phyloP scores from a whole-genome alignment of 2,888 invertebrate genomes.

The Metacarcinus magister region DNA sequence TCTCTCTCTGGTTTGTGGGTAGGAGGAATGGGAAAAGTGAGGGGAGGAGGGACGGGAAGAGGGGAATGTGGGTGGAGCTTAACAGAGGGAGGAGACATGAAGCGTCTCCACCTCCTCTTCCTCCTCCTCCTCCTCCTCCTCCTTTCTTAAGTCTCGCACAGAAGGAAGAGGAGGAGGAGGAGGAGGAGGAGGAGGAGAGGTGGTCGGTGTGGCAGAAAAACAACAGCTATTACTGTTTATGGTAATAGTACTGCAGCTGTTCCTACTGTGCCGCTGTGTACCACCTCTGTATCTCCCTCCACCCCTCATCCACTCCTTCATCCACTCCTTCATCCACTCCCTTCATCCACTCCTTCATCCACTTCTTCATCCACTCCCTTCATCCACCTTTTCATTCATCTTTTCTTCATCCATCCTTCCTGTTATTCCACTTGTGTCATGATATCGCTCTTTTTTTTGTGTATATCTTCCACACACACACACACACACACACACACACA shows the following conservation, averaged over 20 bases:
- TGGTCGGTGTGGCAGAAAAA: not conserved
- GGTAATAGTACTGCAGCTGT: constrained; percentile 28
- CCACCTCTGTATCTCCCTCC: no score
- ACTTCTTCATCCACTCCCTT: not conserved
- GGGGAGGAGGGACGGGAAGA: no score
- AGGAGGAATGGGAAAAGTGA: no score
- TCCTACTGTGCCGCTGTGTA: not conserved
- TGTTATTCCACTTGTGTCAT: no score
- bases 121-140: constrained; percentile 5
- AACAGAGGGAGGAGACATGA: no score
- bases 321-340: not conserved
- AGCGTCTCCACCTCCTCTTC: not conserved
- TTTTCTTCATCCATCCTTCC: no score
- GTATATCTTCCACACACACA: no score
- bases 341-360: not conserved
- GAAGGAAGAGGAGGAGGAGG: not conserved
- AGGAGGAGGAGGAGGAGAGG: not conserved
- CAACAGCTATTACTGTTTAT: constrained; percentile 59
- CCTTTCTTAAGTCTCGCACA: no score
- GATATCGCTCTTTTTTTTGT: no score
- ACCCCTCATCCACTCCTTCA: not conserved
- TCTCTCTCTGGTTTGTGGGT: no score
- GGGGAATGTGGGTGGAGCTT: not conserved
- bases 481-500: no score
- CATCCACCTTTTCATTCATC: no score